Percentiles rank a stretch among this genome's conserved stretches.
Evolutionary conservation across 2,888 invertebrate genomes (phyloP).

Genomic region (Drosophila affinis): DNA sequence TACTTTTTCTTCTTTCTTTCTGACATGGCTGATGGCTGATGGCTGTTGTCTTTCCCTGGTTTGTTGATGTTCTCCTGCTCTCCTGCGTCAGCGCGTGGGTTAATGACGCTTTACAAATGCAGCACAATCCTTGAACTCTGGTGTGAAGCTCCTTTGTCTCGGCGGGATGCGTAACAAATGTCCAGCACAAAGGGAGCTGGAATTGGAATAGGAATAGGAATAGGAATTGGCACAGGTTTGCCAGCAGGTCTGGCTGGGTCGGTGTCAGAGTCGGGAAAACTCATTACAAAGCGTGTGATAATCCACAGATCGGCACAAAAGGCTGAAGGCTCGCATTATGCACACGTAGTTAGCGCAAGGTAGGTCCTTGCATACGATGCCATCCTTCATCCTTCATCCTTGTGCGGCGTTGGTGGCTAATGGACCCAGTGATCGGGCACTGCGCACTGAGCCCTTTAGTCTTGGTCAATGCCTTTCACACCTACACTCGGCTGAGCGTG

Average conservation of each 20-base stretch:
- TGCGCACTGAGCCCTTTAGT: constrained; percentile 61
- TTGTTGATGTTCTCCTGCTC: constrained; percentile 15
- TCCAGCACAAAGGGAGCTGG: constrained; percentile 33
- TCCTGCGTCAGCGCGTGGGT: constrained; percentile 51
- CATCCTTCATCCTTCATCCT: constrained; percentile 42
- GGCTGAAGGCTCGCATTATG: constrained; percentile 67
- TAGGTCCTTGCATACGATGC: constrained; percentile 38
- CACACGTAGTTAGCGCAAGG: constrained; percentile 77
- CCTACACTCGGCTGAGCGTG: constrained; percentile 68
- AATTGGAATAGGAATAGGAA: neutral
- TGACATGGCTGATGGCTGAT: neutral
- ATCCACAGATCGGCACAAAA: constrained; percentile 67
- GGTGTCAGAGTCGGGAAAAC: constrained; percentile 40
- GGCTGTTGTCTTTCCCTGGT: constrained; percentile 8
- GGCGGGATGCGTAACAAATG: constrained; percentile 68
- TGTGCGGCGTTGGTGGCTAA: constrained; percentile 70
- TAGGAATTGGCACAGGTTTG: constrained; percentile 75
- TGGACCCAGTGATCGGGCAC: constrained; percentile 40
- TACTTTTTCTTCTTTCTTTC: constrained; percentile 37
- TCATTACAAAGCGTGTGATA: constrained; percentile 77
- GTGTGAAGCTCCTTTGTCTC: constrained; percentile 55
- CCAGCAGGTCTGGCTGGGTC: constrained; percentile 44
- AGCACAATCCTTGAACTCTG: constrained; percentile 36
- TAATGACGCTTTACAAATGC: constrained; percentile 65
- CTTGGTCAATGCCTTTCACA: constrained; percentile 75